These are phyloP conservation scores for Danaus plexippus DNA, from an alignment of 1,140 invertebrate species.

Conservation along the genomic window DNA sequence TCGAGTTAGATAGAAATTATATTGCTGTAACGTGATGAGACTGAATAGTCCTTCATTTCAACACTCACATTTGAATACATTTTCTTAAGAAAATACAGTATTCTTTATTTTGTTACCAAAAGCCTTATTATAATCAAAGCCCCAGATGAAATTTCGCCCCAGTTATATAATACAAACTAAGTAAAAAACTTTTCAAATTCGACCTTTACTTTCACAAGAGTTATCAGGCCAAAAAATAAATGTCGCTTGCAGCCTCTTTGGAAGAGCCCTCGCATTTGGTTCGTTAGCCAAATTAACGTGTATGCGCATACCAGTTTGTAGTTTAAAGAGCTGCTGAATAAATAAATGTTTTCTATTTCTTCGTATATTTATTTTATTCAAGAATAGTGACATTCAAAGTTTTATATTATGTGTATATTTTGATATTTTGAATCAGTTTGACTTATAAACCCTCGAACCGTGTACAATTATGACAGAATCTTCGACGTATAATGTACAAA, in stretches of 20 bases:
- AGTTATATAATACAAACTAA: not conserved
- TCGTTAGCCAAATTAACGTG: constrained; percentile 59
- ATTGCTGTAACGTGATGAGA: too few relatives aligned
- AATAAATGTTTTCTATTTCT: too few relatives aligned
- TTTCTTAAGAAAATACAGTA: too few relatives aligned
- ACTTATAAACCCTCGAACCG: too few relatives aligned
- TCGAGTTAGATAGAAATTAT: too few relatives aligned
- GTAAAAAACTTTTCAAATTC: constrained; percentile 2
- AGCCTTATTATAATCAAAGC: too few relatives aligned
- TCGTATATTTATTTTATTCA: too few relatives aligned
- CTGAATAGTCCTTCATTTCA: too few relatives aligned
- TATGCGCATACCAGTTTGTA: constrained; percentile 40
- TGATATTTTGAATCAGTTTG: not conserved
- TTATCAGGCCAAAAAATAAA: constrained; percentile 36
- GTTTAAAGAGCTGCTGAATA: constrained; percentile 31
- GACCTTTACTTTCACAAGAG: not conserved
- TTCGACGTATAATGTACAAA: too few relatives aligned
- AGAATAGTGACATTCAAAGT: constrained; percentile 3
- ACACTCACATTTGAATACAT: too few relatives aligned
- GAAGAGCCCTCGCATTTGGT: constrained; percentile 45
- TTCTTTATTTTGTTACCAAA: too few relatives aligned
- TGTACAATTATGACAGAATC: too few relatives aligned
- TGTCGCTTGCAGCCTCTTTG: constrained; percentile 33
- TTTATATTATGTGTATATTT: not conserved
- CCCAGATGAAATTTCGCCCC: not conserved